Conservation (phyloP, 2,113 vertebrate genomes). For the Mastomys coucha region DNA sequence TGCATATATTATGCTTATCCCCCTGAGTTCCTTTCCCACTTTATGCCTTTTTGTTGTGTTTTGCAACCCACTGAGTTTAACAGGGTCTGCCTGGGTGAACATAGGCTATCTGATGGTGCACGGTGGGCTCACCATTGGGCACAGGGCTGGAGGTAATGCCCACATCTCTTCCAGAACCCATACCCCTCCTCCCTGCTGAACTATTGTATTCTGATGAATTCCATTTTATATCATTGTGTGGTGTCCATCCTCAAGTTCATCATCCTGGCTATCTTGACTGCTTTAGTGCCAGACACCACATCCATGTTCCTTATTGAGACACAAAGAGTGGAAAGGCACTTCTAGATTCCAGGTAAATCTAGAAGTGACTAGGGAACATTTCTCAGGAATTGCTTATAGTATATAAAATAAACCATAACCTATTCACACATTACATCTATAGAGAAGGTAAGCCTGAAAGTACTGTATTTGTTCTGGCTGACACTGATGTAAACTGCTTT, state of each 20-base stretch:
- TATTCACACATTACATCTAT: neutral
- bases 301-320: neutral
- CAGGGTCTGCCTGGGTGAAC: neutral
- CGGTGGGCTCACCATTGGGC: neutral
- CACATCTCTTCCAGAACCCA: neutral
- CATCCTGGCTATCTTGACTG: neutral
- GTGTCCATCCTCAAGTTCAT: neutral
- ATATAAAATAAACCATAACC: neutral
- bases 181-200: neutral
- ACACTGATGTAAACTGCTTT: neutral
- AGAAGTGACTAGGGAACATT: neutral
- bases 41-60: neutral
- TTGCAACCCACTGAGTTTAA: neutral
- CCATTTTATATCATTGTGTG: neutral
- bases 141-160: neutral
- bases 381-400: neutral
- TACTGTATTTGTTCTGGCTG: neutral
- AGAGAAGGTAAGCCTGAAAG: neutral
- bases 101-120: neutral
- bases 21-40: too few species aligned
- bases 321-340: neutral
- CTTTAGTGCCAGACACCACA: neutral
- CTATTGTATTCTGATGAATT: neutral
- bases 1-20: too few species aligned
- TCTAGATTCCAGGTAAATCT: neutral